A percentile compares a stretch with the other conserved stretches of the same genome.
These are phyloP conservation scores for Cynopterus sphinx DNA, from an alignment of 2,797 vertebrate species.

Conservation along the genomic window DNA sequence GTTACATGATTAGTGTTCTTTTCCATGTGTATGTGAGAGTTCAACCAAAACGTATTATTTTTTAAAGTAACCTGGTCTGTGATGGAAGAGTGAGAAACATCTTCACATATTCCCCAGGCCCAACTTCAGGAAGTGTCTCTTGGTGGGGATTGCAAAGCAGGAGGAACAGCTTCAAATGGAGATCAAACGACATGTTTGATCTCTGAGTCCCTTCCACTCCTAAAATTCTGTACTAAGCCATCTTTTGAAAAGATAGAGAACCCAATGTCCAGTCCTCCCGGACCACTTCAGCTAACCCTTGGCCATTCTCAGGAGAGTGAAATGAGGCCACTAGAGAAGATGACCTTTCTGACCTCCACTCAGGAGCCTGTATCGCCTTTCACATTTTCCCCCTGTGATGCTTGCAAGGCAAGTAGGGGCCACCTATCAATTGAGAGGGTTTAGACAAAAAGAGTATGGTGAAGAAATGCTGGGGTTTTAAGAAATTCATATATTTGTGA, in stretches of 20 bases:
- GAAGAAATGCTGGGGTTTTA: not conserved
- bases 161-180: not conserved
- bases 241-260: not conserved
- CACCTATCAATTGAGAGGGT: not conserved
- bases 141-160: not conserved
- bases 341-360: not conserved
- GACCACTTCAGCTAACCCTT: not conserved
- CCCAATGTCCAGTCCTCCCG: not conserved
- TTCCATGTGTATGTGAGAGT: not conserved
- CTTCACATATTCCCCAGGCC: not conserved
- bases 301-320: not conserved
- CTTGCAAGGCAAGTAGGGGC: not conserved
- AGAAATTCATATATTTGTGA: constrained; percentile 8
- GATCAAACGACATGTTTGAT: not conserved
- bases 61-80: not conserved
- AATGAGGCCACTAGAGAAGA: not conserved
- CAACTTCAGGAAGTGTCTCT: constrained; percentile 1
- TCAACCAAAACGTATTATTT: not conserved
- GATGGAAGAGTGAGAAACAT: not conserved
- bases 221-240: not conserved
- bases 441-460: not conserved
- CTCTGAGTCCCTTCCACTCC: not conserved
- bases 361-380: not conserved
- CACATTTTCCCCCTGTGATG: not conserved
- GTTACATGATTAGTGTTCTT: not conserved